These are phyloP conservation scores for Lagopus muta DNA, from an alignment of 2,113 vertebrate genomes.

Conservation along the genomic window DNA sequence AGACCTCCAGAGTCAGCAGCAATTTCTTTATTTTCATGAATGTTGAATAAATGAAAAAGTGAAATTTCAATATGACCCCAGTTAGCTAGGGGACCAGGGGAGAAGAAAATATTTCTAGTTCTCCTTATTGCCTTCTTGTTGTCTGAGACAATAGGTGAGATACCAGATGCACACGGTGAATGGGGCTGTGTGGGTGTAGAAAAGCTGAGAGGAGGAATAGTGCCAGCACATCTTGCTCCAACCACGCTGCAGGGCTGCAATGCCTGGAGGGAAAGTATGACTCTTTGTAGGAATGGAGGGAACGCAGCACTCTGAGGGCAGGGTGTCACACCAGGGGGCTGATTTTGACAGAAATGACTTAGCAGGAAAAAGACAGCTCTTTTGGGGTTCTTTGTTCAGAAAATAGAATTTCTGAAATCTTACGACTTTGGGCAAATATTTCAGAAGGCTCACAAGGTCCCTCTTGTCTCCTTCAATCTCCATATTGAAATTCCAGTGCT, in stretches of 20 bases:
- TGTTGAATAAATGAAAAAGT: background rate
- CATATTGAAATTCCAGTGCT: background rate
- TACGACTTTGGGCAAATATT: background rate
- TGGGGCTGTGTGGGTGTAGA: background rate
- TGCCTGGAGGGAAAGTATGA: background rate
- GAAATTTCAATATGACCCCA: background rate
- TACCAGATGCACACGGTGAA: fast-evolving
- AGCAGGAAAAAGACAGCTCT: background rate
- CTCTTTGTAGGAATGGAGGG: background rate
- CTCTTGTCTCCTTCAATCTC: background rate
- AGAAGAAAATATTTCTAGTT: background rate
- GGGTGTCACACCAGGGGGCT: background rate
- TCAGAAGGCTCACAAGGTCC: background rate
- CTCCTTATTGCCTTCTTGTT: background rate
- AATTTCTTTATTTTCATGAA: background rate
- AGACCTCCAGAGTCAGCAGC: background rate
- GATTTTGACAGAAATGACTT: background rate
- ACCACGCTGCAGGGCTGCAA: background rate
- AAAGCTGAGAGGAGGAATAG: background rate
- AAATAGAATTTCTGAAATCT: background rate
- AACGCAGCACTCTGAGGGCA: no score
- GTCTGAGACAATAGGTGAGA: background rate
- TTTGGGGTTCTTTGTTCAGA: background rate
- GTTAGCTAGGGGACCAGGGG: background rate
- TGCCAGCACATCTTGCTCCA: background rate